phyloP scores from a whole-genome alignment of 2,888 invertebrate species.

The Drosophila borealis region DNA sequence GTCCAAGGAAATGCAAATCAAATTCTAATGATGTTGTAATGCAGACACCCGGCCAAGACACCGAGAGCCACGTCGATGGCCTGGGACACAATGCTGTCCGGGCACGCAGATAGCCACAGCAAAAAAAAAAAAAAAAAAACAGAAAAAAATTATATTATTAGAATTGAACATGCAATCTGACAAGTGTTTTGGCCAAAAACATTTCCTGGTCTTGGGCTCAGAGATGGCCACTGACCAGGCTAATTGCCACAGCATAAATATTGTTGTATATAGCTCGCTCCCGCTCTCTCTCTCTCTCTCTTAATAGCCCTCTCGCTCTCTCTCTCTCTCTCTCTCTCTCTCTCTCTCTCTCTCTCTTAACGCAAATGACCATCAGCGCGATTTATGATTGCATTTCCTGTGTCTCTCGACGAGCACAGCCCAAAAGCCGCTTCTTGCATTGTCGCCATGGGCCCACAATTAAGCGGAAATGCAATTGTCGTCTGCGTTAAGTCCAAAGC shows the following conservation, averaged over 20 bases:
- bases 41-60: slow-evolving; percentile 59
- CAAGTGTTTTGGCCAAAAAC: slow-evolving; percentile 77
- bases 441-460: slow-evolving; percentile 56
- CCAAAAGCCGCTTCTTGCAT: slow-evolving; percentile 25
- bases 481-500: slow-evolving; percentile 19
- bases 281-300: neutral
- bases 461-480: slow-evolving; percentile 72
- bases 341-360: neutral
- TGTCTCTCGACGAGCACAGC: slow-evolving; percentile 1
- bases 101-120: slow-evolving; percentile 68
- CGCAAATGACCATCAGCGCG: slow-evolving; percentile 57
- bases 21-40: slow-evolving; percentile 82
- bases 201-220: slow-evolving; percentile 66
- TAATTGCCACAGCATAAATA: slow-evolving; percentile 68
- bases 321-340: neutral
- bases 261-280: slow-evolving; percentile 21
- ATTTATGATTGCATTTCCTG: slow-evolving; percentile 76
- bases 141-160: slow-evolving; percentile 81
- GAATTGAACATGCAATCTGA: slow-evolving; percentile 83
- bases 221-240: slow-evolving; percentile 60
- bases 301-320: slow-evolving; percentile 1
- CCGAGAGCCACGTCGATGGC: slow-evolving; percentile 23
- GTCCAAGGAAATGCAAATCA: slow-evolving; percentile 83
- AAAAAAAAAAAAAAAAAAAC: slow-evolving; percentile 13
- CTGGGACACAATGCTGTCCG: slow-evolving; percentile 60